Conservation (phyloP, 2,888 invertebrate species). For the Oligia latruncula region DNA sequence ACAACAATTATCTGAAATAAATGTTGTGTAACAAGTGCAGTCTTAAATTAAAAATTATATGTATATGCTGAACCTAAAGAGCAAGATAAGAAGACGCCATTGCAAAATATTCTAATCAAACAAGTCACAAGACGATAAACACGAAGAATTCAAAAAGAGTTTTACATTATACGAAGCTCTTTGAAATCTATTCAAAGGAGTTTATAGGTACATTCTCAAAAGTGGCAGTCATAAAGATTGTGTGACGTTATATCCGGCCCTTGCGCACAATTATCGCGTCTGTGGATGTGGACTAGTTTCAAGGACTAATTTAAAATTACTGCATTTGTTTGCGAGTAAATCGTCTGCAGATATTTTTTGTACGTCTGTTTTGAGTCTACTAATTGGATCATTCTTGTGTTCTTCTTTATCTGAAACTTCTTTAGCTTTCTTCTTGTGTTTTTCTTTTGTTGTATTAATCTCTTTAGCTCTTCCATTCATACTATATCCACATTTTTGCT, state of each 20-base stretch:
- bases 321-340: conserved; percentile 54
- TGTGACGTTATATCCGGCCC: conserved; percentile 63
- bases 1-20: no score
- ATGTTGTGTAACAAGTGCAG: not conserved
- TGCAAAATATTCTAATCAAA: conserved; percentile 14
- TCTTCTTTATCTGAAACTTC: not conserved
- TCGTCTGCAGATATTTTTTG: conserved; percentile 37
- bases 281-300: conserved; percentile 59
- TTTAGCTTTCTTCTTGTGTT: conserved; percentile 4
- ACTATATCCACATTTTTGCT: not conserved
- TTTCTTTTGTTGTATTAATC: not conserved
- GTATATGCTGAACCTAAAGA: not conserved
- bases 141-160: conserved; percentile 40
- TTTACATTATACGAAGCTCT: conserved; percentile 43
- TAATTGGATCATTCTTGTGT: conserved; percentile 22
- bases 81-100: not conserved
- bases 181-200: conserved; percentile 61
- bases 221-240: conserved; percentile 63
- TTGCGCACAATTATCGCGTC: conserved; percentile 63
- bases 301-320: conserved; percentile 62
- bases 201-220: conserved; percentile 58
- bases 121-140: conserved; percentile 17
- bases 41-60: not conserved
- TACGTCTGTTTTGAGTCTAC: not conserved
- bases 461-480: not conserved